Evolutionary conservation across 2,113 vertebrate genomes (phyloP).

Genomic region (Caracal caracal): DNA sequence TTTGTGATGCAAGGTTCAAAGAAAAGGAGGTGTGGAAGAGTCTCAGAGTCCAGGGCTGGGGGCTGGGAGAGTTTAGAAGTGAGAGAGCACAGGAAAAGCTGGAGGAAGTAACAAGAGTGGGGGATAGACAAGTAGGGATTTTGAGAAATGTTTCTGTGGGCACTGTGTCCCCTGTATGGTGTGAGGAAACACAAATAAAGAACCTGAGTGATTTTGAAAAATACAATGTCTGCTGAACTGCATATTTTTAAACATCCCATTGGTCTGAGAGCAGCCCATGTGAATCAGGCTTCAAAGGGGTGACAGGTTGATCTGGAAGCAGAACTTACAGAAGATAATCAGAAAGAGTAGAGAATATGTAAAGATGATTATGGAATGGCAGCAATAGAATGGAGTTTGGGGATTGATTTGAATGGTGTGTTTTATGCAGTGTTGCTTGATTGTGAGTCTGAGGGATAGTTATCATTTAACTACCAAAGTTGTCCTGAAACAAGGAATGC

Average conservation of each 20-base stretch:
- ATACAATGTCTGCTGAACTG: neutral
- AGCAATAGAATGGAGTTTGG: neutral
- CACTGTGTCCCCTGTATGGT: neutral
- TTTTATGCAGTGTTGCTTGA: neutral
- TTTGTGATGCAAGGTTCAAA: neutral
- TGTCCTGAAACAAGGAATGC: neutral
- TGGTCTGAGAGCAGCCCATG: neutral
- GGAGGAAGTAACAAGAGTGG: neutral
- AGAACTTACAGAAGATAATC: neutral
- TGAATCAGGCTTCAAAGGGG: neutral
- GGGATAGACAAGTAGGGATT: neutral
- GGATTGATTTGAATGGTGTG: neutral
- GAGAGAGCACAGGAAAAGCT: neutral
- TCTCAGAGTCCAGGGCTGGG: neutral
- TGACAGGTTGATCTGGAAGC: neutral
- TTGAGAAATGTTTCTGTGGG: neutral
- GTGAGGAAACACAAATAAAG: neutral
- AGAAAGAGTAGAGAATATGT: neutral
- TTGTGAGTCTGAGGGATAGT: neutral
- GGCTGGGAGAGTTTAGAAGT: neutral
- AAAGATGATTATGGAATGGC: neutral
- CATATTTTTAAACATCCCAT: neutral
- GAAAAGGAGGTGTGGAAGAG: neutral
- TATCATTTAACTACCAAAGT: neutral
- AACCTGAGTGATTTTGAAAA: neutral